Base-by-base conservation (phyloP, 2,113 vertebrate species). In the Hemiprocne comata region DNA sequence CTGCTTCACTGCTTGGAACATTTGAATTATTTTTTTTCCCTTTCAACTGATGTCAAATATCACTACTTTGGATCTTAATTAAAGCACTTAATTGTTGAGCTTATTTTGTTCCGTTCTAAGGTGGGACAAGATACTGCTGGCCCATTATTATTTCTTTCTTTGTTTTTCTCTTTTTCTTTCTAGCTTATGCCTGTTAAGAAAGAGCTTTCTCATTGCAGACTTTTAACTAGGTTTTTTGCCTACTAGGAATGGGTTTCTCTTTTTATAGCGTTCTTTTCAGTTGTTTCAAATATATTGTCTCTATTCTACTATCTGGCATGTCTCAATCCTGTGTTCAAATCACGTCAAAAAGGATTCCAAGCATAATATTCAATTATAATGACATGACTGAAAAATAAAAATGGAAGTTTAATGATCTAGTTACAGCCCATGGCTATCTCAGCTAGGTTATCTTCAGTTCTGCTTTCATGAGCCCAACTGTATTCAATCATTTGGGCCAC, bases 31-130 rank as follows among this genome's bases (percentile, higher is more conserved):
- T 23, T n/a, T n/a, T 48, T 67, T 34, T 48, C 23, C 44, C 8
- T 90, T 93, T 78, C 66, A 82, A 53, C n/a, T 62, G 24, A 65
- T 93, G 48, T 87, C 34, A 94, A 66, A 58, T 84, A 94, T 51
- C 61, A 61, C 20, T 76, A 61, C 28, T 91, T 87, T 82, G 44
- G 34, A 65, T 74, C 80, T 88, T 94, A 93, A 96, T 92, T 82
- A 94, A 89, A 87, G 13, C 44, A 46, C 23, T 71, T 77, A 40
- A 78, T 79, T 79, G 15, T 57, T 55, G 29, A 88, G 17, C 42
- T 73, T 54, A 73, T 61, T 89, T 78, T 95, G 20, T 75, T 87
- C 40, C 11, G 10, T 84, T 33, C n/a, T 81, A 89, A 82, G 29
- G 21, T 74, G n/a, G 31, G 31, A 89, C 40, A 76, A 78, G 50